A percentile compares a stretch with the other conserved stretches of the same genome.
phyloP scores from a whole-genome alignment of 2,888 invertebrate species.

The Prosopocoilus inquinatus region DNA sequence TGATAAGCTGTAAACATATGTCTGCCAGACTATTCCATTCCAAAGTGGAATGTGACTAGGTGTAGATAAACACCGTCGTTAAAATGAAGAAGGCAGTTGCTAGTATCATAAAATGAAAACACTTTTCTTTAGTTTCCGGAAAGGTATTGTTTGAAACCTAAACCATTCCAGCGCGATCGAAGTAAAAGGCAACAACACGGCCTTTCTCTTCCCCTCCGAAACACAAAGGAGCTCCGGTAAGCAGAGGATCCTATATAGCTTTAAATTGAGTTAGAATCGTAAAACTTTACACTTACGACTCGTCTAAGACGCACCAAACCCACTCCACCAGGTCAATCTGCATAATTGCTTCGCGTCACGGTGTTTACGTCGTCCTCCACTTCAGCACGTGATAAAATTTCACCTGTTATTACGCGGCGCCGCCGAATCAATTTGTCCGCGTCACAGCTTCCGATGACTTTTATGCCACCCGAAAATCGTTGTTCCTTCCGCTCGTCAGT shows the following conservation, averaged over 20 bases:
- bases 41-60: too few relatives aligned
- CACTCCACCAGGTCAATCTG: not conserved
- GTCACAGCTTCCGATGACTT: not conserved
- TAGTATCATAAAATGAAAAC: too few relatives aligned
- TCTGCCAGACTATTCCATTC: too few relatives aligned
- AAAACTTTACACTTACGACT: slow-evolving; percentile 1
- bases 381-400: not conserved
- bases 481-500: slow-evolving; percentile 2
- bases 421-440: slow-evolving; percentile 1
- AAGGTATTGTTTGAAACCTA: too few relatives aligned
- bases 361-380: not conserved
- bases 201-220: too few relatives aligned
- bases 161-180: too few relatives aligned
- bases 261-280: not conserved
- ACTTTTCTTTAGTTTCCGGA: too few relatives aligned
- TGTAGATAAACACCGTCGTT: too few relatives aligned
- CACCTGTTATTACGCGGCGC: not conserved
- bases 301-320: not conserved
- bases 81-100: too few relatives aligned
- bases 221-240: not conserved
- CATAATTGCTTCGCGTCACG: not conserved
- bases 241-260: not conserved
- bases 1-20: too few relatives aligned
- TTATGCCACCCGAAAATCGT: not conserved
- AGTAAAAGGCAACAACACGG: too few relatives aligned